These are phyloP conservation scores for Aphelocoma californica DNA, from an alignment of 2,797 vertebrate species.

Conservation along the genomic window DNA sequence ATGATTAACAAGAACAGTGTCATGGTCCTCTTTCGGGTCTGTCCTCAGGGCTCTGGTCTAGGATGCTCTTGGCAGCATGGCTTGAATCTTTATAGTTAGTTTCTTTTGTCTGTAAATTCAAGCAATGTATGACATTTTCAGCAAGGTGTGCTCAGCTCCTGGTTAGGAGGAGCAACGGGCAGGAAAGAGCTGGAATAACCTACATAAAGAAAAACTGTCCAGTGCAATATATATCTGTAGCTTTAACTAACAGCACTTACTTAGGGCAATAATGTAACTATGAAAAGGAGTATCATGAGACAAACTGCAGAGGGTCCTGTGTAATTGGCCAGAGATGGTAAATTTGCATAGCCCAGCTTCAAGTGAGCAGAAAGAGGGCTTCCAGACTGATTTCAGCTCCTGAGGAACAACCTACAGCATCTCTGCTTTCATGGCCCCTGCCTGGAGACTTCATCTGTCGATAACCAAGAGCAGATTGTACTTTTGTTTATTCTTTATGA, in stretches of 20 bases:
- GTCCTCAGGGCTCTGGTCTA: background rate
- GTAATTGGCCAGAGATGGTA: background rate
- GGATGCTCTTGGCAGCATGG: background rate
- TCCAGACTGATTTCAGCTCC: background rate
- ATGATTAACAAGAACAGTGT: background rate
- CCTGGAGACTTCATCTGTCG: background rate
- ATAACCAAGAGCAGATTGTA: background rate
- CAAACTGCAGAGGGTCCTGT: background rate
- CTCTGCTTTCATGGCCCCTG: background rate
- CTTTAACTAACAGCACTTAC: background rate
- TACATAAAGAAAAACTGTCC: background rate
- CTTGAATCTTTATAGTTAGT: background rate
- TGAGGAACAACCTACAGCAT: background rate
- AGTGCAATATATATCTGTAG: background rate
- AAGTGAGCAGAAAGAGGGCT: background rate
- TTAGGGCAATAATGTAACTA: background rate
- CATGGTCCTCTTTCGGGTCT: background rate
- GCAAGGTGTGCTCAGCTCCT: background rate
- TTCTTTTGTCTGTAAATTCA: background rate
- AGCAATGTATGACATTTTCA: background rate
- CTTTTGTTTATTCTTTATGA: background rate
- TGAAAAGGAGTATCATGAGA: background rate
- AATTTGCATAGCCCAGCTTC: background rate
- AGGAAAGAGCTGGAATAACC: background rate
- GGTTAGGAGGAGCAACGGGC: background rate